Evolutionary conservation across 1,140 invertebrate genomes (phyloP).

Genomic region (Anadara kagoshimensis): DNA sequence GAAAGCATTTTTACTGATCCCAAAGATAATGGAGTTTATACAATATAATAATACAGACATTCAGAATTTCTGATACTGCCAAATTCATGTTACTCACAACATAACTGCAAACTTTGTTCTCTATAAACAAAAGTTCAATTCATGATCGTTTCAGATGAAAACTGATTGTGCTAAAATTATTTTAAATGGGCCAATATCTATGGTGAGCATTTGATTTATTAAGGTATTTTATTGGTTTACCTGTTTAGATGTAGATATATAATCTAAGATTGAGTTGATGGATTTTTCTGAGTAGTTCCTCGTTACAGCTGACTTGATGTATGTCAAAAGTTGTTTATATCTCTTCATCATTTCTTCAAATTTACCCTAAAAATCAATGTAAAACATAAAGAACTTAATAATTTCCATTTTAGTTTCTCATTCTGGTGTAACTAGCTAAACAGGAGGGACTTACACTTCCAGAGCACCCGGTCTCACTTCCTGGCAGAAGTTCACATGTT

Average conservation of each 20-base stretch:
- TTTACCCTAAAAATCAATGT: constrained; percentile 82
- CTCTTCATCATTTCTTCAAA: constrained; percentile 97
- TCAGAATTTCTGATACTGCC: too few species aligned
- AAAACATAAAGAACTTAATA: constrained; percentile 78
- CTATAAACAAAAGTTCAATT: neutral
- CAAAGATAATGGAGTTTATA: too few species aligned
- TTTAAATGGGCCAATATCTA: constrained; percentile 40
- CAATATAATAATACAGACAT: too few species aligned
- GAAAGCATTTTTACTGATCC: too few species aligned
- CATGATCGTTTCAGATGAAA: neutral
- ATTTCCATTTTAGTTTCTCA: too few species aligned
- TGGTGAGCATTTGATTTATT: constrained; percentile 31
- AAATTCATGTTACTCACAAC: too few species aligned
- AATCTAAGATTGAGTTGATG: constrained; percentile 99
- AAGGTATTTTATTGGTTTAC: constrained; percentile 76
- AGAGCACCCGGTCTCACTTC: too few species aligned
- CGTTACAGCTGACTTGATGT: constrained; percentile 99
- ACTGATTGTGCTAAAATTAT: constrained; percentile 39
- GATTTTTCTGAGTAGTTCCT: constrained; percentile 99
- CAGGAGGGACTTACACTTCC: too few species aligned
- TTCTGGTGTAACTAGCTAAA: too few species aligned
- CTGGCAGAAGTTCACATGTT: too few species aligned
- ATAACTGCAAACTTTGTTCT: too few species aligned
- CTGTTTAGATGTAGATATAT: constrained; percentile 99
- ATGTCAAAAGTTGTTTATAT: constrained; percentile 97